Evolutionary conservation across 2,888 invertebrate genomes (phyloP), one percentile per base, ranked within the genome.

Genomic region (Amphipyra berbera): DNA sequence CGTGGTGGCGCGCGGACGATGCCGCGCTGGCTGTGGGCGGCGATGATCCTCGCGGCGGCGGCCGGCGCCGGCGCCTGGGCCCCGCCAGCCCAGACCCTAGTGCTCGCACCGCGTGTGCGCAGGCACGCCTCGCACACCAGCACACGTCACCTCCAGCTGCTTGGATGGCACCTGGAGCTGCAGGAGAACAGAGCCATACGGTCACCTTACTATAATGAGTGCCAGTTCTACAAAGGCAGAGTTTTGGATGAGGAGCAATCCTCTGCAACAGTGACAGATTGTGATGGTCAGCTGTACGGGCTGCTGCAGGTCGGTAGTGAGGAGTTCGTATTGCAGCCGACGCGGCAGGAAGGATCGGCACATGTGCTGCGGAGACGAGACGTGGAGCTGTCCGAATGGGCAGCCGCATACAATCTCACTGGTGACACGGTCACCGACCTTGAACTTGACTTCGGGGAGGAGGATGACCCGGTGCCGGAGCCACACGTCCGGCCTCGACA

Each of bases 221-320:
- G 94, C 73, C 86, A 88, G 75, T 95, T 94, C 76, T 94, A 94
- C 81, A 90, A 82, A 61, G 94, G 95, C 9, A 86, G 82, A 21
- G 89, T 95, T n/a, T 74, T 88, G 38, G 85, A 89, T 58, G 92
- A 93, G 56, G 83, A 86, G 12, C 80, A 82, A 6, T 96, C 96
- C 0, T 81, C 92, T 7, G 95, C 91, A 2, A 93, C 95, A 0
- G 88, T 96, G 57, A 96, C 96, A 1, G 93, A 95, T 52, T 96
- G 96, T 75, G 90, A 85, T 0, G 93, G 92, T 10, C 94, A 94
- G 73, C 86, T 96, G 65, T 96, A 95, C 65, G 96, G 95, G 5
- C 78, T 96, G 72, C 87, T 96, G 47, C 90, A 92, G 68, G 89
- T 95, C 2, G 89, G 88, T 1, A 86, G 88, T 10, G 89, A 93